Conservation (phyloP, 2,797 vertebrate species). For the Aplochiton taeniatus region DNA sequence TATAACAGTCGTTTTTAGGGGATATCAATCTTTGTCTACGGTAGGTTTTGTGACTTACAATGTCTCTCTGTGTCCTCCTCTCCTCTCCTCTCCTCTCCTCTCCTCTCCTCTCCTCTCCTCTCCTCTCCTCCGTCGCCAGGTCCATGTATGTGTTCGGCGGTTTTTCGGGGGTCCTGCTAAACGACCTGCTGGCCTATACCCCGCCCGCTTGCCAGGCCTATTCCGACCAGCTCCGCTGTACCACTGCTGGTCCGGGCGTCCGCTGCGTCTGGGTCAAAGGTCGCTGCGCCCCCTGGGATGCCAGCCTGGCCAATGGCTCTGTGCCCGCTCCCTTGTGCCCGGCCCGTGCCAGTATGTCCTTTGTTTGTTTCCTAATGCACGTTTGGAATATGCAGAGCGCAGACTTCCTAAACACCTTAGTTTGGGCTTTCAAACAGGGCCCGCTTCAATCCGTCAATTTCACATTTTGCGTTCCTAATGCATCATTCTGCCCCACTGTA, state of each 20-base stretch:
- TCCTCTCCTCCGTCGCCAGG: slow-evolving; percentile 55
- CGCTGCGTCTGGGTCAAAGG: slow-evolving; percentile 85
- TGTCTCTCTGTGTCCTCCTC: no score
- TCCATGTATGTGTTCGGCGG: slow-evolving; percentile 95
- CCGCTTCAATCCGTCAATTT: no score
- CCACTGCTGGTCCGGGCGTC: slow-evolving; percentile 83
- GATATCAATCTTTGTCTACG: no score
- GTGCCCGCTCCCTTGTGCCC: slow-evolving; percentile 79
- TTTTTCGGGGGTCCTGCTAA: slow-evolving; percentile 89
- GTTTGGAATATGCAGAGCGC: no score
- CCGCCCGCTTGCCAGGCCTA: slow-evolving; percentile 90
- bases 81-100: no score
- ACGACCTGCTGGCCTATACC: slow-evolving; percentile 89
- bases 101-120: not conserved
- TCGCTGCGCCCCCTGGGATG: slow-evolving; percentile 85
- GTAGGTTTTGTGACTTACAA: no score
- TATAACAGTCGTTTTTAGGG: no score
- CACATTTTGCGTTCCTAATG: no score
- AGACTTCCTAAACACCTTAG: no score
- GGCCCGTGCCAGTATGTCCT: slow-evolving; percentile 71
- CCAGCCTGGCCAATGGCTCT: slow-evolving; percentile 64
- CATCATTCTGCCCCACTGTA: no score
- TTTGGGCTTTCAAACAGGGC: no score
- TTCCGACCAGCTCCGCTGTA: slow-evolving; percentile 77
- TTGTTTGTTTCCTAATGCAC: not conserved